phyloP scores from a whole-genome alignment of 2,888 invertebrate genomes.

The Gryllus longicercus region DNA sequence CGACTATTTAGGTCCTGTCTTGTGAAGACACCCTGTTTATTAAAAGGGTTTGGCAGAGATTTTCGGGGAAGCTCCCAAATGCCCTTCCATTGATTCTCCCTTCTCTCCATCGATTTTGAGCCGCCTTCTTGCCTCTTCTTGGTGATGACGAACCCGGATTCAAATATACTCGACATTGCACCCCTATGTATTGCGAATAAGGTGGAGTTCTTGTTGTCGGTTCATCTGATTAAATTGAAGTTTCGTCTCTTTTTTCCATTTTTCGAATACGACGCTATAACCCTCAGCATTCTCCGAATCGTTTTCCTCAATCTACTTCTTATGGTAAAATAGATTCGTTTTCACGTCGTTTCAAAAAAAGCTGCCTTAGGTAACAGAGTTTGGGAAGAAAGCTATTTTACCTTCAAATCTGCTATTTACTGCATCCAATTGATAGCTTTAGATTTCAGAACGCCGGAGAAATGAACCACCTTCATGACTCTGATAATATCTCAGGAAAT shows the following conservation, averaged over 20 bases:
- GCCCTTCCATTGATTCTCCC: neutral
- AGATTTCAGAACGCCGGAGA: too few species aligned
- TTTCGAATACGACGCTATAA: neutral
- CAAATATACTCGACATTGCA: neutral
- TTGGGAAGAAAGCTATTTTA: too few species aligned
- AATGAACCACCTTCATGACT: too few species aligned
- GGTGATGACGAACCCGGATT: neutral
- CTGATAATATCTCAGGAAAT: too few species aligned
- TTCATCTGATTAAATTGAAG: neutral
- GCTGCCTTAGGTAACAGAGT: too few species aligned
- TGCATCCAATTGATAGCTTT: too few species aligned
- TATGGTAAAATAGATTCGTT: too few species aligned
- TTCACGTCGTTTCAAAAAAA: too few species aligned
- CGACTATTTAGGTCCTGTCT: neutral
- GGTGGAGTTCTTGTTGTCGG: neutral
- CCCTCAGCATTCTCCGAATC: neutral
- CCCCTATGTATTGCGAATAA: neutral
- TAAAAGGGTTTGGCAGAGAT: neutral
- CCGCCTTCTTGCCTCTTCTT: neutral
- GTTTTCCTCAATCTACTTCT: neutral
- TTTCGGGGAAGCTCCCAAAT: neutral
- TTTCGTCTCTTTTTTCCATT: neutral
- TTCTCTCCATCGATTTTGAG: neutral
- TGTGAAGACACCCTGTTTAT: neutral
- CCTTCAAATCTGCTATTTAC: too few species aligned